phyloP scores from a whole-genome alignment of 2,113 vertebrate genomes.

The Tilapia sparmanii region DNA sequence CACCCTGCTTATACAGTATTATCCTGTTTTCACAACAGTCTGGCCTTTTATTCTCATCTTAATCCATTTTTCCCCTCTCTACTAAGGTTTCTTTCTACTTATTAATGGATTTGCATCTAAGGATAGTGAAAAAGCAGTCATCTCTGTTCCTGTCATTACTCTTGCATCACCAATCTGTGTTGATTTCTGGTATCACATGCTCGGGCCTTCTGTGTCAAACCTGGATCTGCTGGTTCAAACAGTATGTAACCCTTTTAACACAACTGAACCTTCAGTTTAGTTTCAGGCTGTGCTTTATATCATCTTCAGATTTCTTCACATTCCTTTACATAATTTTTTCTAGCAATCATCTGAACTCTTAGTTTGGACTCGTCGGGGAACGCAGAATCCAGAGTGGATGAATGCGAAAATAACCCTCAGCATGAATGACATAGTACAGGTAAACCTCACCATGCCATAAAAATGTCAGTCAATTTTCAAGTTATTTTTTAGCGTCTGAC shows the following conservation, averaged over 20 bases:
- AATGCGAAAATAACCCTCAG: constrained; percentile 57
- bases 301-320: background rate
- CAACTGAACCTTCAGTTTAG: background rate
- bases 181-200: constrained; percentile 73
- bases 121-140: constrained; percentile 31
- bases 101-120: constrained; percentile 56
- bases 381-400: constrained; percentile 60
- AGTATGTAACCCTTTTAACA: constrained; percentile 4
- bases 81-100: constrained; percentile 66
- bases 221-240: constrained; percentile 61
- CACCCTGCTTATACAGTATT: background rate
- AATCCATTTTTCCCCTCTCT: background rate
- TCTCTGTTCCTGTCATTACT: constrained; percentile 37
- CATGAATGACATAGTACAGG: constrained; percentile 7
- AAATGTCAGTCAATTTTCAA: background rate
- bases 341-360: constrained; percentile 49
- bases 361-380: constrained; percentile 61
- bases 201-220: constrained; percentile 62
- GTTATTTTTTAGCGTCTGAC: background rate
- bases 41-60: accelerated
- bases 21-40: background rate
- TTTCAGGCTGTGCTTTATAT: background rate
- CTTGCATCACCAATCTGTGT: constrained; percentile 51
- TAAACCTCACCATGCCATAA: background rate
- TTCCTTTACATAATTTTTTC: background rate